Percentiles rank a stretch among this genome's conserved stretches.
Conservation (phyloP, 2,113 vertebrate species). For the Rhodinocichla rosea region DNA sequence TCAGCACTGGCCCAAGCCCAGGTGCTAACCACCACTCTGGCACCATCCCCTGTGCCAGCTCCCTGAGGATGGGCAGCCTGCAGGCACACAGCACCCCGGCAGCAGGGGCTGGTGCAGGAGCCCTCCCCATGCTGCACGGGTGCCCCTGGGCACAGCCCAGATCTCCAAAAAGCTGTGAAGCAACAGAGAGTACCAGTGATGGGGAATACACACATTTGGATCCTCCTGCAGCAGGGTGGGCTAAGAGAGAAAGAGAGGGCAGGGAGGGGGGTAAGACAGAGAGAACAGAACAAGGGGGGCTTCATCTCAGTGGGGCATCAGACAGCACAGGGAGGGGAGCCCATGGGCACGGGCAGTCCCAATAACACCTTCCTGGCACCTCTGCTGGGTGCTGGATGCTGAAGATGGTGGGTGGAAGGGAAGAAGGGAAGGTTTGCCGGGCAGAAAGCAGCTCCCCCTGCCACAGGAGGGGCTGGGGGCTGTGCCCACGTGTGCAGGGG, state of each 20-base stretch:
- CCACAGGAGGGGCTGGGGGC: neutral
- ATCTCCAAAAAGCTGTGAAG: slow-evolving; percentile 56
- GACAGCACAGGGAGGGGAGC: neutral
- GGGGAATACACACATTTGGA: slow-evolving; percentile 83
- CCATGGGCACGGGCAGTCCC: neutral
- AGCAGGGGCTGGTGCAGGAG: neutral
- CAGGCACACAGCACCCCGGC: neutral
- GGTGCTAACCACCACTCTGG: fast-evolving
- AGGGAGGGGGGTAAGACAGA: slow-evolving; percentile 57
- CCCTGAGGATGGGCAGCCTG: neutral
- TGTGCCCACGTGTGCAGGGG: fast-evolving
- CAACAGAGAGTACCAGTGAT: slow-evolving; percentile 61
- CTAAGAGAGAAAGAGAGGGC: slow-evolving; percentile 69
- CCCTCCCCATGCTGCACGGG: slow-evolving; percentile 34
- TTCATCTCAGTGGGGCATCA: slow-evolving; percentile 45
- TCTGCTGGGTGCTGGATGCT: neutral
- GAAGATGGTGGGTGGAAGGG: neutral
- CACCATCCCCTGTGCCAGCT: neutral
- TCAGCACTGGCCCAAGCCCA: neutral
- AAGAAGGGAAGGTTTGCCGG: neutral
- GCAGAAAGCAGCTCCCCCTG: neutral
- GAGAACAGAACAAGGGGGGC: slow-evolving; percentile 71
- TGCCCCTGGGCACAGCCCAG: slow-evolving; percentile 11
- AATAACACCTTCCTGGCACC: neutral
- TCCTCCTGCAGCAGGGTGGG: slow-evolving; percentile 78